Conservation (phyloP, 92 coral and sea anemone genomes). For the Meandrina meandrites region DNA sequence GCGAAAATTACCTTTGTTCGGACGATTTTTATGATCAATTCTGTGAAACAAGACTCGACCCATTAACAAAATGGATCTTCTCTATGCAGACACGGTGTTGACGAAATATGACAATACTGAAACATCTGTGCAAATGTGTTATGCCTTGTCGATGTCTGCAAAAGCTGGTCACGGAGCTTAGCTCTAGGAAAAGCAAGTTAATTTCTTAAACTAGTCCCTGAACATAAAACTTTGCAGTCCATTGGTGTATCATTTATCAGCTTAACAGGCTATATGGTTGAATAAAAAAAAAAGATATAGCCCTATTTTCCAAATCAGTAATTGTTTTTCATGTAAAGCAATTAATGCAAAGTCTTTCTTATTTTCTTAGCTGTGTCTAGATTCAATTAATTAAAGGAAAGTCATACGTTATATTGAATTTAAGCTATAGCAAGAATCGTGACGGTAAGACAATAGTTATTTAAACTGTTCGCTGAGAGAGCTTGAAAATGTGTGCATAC, state of each 20-base stretch:
- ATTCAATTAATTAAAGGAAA: not conserved
- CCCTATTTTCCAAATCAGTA: not conserved
- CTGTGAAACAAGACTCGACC: not conserved
- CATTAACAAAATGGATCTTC: not conserved
- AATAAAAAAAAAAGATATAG: not conserved
- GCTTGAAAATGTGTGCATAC: not conserved
- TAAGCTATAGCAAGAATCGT: not conserved
- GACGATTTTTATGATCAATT: not conserved
- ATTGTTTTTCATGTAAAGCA: not conserved
- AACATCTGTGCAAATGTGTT: not conserved
- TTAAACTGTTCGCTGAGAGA: not conserved
- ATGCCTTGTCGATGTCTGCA: not conserved
- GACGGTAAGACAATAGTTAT: not conserved
- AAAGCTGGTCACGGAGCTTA: not conserved
- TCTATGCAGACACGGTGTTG: no score
- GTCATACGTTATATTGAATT: not conserved
- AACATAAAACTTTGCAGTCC: not conserved
- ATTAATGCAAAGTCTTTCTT: not conserved
- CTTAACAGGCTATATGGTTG: not conserved
- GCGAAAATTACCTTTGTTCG: not conserved
- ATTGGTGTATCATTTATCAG: not conserved
- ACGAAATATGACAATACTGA: not conserved
- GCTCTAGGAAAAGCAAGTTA: not conserved
- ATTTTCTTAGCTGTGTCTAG: not conserved
- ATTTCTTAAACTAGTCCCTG: not conserved